Conservation (phyloP, 2,113 vertebrate genomes). For the Myotis lucifugus region DNA sequence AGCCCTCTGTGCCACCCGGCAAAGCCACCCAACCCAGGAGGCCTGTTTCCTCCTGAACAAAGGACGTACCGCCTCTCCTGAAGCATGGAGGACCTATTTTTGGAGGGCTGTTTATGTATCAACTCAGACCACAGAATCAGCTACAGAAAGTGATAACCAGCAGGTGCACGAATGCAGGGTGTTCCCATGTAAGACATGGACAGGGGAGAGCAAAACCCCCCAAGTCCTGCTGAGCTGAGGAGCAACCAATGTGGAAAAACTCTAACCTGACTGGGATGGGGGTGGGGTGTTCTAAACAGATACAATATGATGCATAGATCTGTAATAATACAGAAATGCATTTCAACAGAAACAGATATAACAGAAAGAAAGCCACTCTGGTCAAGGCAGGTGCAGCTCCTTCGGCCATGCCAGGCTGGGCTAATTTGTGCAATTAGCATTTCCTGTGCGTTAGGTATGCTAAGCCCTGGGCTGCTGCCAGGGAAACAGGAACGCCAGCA, state of each 20-base stretch:
- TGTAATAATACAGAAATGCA: too few species aligned
- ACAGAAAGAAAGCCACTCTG: background rate
- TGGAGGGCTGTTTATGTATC: background rate
- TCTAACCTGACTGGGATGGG: fast-evolving
- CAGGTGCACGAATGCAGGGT: background rate
- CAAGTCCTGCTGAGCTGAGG: background rate
- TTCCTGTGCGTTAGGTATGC: background rate
- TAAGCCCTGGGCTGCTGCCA: background rate
- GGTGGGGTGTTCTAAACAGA: background rate
- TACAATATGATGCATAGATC: background rate
- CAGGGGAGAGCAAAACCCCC: too few species aligned
- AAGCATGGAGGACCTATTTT: background rate
- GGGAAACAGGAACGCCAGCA: background rate
- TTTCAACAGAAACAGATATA: background rate
- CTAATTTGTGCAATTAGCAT: background rate
- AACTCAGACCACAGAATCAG: background rate
- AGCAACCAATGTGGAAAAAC: background rate
- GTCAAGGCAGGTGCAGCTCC: background rate
- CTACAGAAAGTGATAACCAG: background rate
- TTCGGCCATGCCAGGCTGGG: background rate
- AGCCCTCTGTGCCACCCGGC: background rate
- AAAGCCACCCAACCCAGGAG: fast-evolving
- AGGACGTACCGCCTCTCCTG: background rate
- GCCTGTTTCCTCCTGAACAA: background rate
- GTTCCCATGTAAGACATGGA: background rate